Evolutionary conservation across 2,797 vertebrate genomes (phyloP), one percentile per base, ranked within the genome.

Genomic region (Agapornis canus): DNA sequence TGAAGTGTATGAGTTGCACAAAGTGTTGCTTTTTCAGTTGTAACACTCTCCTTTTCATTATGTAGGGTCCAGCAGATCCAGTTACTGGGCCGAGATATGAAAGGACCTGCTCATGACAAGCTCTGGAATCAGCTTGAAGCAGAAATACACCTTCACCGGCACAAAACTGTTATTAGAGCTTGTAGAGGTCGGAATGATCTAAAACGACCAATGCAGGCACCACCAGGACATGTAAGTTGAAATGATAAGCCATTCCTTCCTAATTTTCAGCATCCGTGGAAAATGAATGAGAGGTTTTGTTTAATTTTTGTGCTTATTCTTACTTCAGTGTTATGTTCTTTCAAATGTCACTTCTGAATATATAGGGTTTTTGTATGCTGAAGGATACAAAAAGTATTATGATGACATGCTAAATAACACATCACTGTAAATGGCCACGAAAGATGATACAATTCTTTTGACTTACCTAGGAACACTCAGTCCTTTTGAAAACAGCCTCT

Each of bases 91-190:
- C 98, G 99, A 54, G 99, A 99, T 97, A 99, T 99, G 99, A 99
- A 99, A 91, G 99, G 99, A 22, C 99, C 99, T 5, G 99, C 99
- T 86, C 99, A 99, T 3, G 99, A 99, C 97, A 99, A 99, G 96
- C 98, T 99, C 84, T 99, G 99, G 99, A 99, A 99, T 97, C 99
- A 99, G 45, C 95, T 99, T 82, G 99, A 99, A 96, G 99, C 99
- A 16, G 99, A 99, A 98, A 99, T 99, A 81, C 99, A 99, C 95
- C 98, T 99, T 47, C 99, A 99, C 84, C 99, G 99, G 75, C 99
- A 99, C 94, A 99, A 99, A 98, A 99, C 99, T 0, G 99, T 99
- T 42, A 99, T 99, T 91, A 97, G 99, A 92, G 99, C 99, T 51
- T 99, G 99, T 66, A 97, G 99, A 94, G 99, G 99, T 39, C 98